A percentile compares a stretch with the other conserved stretches of the same genome.
These are phyloP conservation scores for Brachycybe producta DNA, from an alignment of 2,888 invertebrate genomes.

Conservation along the genomic window DNA sequence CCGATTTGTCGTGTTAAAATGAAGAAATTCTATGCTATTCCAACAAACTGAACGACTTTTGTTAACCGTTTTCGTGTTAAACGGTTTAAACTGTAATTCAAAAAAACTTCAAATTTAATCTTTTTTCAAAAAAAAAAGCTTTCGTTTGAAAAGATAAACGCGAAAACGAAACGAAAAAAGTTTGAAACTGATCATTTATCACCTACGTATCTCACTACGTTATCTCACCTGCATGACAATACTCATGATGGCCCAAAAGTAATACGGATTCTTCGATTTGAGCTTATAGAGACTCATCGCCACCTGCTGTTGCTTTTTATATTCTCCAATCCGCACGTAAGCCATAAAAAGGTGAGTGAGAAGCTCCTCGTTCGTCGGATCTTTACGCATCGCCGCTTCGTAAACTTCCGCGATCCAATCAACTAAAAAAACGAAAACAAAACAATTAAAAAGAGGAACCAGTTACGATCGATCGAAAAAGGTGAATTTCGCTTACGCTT, in stretches of 20 bases:
- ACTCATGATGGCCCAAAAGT: slow-evolving; percentile 97
- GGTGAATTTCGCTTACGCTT: slow-evolving; percentile 52
- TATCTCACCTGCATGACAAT: slow-evolving; percentile 72
- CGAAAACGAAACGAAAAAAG: no score
- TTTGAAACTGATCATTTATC: no score
- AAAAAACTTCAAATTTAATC: no score
- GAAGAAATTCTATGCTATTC: no score
- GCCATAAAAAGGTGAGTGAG: slow-evolving; percentile 91
- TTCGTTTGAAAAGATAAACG: no score
- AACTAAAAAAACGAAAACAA: slow-evolving; percentile 43
- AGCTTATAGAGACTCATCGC: slow-evolving; percentile 83
- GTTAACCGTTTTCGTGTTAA: no score
- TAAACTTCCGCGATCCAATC: slow-evolving; percentile 78
- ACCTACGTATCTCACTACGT: no score
- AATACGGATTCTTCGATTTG: slow-evolving; percentile 87
- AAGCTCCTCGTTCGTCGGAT: slow-evolving; percentile 80
- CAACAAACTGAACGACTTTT: no score
- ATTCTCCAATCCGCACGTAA: slow-evolving; percentile 78
- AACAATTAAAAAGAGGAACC: not conserved
- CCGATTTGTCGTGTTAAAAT: no score
- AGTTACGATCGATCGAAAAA: not conserved
- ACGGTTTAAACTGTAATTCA: no score
- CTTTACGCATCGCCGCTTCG: slow-evolving; percentile 71
- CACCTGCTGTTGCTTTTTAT: slow-evolving; percentile 74
- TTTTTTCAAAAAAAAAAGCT: no score